Base-by-base conservation (phyloP, 2,888 invertebrate genomes). In the Sabatieria punctata region DNA sequence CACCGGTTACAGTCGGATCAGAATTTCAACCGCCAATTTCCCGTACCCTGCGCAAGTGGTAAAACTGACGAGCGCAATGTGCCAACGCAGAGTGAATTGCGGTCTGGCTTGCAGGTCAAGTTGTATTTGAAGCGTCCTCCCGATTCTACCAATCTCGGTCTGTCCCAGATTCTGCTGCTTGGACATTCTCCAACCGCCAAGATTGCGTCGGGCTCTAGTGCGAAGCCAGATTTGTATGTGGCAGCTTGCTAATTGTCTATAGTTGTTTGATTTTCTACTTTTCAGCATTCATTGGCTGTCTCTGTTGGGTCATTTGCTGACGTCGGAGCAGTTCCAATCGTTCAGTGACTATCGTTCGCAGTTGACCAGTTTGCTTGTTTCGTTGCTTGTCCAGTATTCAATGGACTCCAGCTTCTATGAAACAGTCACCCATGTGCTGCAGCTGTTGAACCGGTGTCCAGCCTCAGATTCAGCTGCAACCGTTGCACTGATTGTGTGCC, bases 131-230 rank as follows among this genome's bases (percentile, higher is more conserved):
- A 82, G 67, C 82, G 83, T 64, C 88, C 89, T 0, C 73, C 82
- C 30, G 88, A 88, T 60, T 82, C 83, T n/a, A 78, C 79, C 56
- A 85, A 82, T 60, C 80, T 89, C 64, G 86, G 88, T 4, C 71
- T 91, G 37, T 78, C 85, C 50, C 86, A 88, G 70, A 78, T 91
- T 52, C 74, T 81, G 2, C 69, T 91, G 43, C 70, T 88, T 38
- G 89, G 85, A 0, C 80, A 79, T 49, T 82, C 85, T 3, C 83
- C 85, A 1, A 86, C 86, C 65, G 75, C 76, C n/a, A 19, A 30
- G 30, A 30, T 15, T 30, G 8, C 30, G 30, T 15, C 8, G 30
- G 15, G 30, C 30, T 8, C 8, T 15, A 11, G 8, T 11, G 30
- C 8, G 8, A 11, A 11, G 30, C 15, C 8, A 30, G 30, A 30